These are phyloP conservation scores for Elaeidobius kamerunicus DNA, from an alignment of 2,888 invertebrate species.

Conservation along the genomic window DNA sequence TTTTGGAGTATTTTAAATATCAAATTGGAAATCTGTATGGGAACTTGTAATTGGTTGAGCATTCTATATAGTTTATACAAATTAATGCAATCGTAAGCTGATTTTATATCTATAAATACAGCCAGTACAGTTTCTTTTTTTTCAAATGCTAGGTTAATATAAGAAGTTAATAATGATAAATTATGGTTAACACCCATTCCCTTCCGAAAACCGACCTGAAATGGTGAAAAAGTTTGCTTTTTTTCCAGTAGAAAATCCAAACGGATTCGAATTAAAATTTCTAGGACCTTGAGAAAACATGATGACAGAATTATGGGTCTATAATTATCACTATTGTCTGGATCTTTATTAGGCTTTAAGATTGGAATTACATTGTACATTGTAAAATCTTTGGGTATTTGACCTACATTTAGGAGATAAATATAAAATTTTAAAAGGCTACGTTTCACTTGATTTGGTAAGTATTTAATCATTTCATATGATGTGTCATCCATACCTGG, in stretches of 20 bases:
- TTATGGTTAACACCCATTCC: background rate
- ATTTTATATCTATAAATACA: background rate
- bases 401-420: too few relatives aligned
- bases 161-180: background rate
- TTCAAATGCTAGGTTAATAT: background rate
- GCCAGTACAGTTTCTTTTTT: background rate
- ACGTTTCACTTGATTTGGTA: background rate
- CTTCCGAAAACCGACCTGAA: conserved; percentile 1
- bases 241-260: conserved; percentile 1
- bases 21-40: background rate
- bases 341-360: conserved; percentile 11
- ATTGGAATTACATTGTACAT: conserved; percentile 3
- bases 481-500: background rate
- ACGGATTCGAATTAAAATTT: conserved; percentile 2
- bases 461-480: background rate
- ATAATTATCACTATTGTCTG: background rate
- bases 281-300: background rate
- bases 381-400: background rate
- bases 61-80: background rate
- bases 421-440: background rate
- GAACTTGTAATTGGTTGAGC: background rate
- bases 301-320: background rate
- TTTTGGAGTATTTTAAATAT: background rate
- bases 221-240: background rate
- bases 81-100: background rate